Evolutionary conservation across 2,113 vertebrate species (phyloP).

Genomic region (Mesembrinibis cayennensis): DNA sequence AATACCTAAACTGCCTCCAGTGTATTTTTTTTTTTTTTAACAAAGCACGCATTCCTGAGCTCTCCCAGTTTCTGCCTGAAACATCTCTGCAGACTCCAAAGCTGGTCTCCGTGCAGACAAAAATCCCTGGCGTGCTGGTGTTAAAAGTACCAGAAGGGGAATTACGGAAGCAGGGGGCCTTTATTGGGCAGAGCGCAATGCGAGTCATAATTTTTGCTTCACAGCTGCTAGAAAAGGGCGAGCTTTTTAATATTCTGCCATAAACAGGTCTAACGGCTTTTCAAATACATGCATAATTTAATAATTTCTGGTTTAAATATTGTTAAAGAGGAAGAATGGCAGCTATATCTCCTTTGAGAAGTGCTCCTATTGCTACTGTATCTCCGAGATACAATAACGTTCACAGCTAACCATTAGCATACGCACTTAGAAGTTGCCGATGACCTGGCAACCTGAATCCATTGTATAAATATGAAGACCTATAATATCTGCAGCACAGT

Average conservation of each 20-base stretch:
- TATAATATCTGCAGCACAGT: not conserved
- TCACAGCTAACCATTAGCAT: not conserved
- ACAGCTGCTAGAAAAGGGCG: not conserved
- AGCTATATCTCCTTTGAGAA: not conserved
- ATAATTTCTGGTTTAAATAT: not conserved
- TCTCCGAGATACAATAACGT: not conserved
- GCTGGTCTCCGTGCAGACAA: not conserved
- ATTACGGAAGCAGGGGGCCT: not conserved
- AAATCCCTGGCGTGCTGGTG: not conserved
- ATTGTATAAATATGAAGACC: not conserved
- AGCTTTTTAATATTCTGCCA: not conserved
- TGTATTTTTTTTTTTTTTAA: not conserved
- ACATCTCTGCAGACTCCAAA: not conserved
- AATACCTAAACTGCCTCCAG: slow-evolving; percentile 43
- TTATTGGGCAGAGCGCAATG: not conserved
- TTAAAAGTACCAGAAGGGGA: not conserved
- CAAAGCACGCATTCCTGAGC: not conserved
- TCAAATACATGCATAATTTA: not conserved
- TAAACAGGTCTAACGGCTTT: not conserved
- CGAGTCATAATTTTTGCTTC: not conserved
- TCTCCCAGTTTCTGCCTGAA: not conserved
- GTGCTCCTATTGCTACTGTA: not conserved
- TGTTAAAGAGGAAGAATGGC: not conserved
- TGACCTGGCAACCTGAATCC: not conserved
- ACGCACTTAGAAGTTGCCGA: not conserved